Evolutionary conservation across 2,888 invertebrate genomes (phyloP), one percentile per base, ranked within the genome.

Genomic region (Polyploca ridens): DNA sequence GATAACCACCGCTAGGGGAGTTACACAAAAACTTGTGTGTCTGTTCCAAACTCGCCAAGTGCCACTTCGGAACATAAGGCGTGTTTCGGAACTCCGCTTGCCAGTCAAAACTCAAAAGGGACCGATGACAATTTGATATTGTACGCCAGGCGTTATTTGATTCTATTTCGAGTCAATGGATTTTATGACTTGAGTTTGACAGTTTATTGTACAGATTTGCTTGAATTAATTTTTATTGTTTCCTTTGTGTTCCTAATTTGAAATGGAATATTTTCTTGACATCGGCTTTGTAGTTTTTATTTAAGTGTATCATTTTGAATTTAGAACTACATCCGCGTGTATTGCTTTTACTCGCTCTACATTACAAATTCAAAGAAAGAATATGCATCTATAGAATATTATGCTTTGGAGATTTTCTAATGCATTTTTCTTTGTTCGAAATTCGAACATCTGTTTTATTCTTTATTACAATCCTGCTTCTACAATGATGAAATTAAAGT

Each of bases 131-230:
- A 54, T 54, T 19, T 54, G 19, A 54, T 49, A 16, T 54, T 54
- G 54, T 19, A 16, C 16, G n/a, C 8, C 16, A 16, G 16, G 4
- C 19, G 10, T 54, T 10, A 54, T 54, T 54, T 19, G 49, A n/a
- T 46, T 46, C 46, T n/a, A 46, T 46, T 14, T 3, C 5, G 5
- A 19, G 19, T 54, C 54, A 54, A 54, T 54, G 54, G 19, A 54
- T 54, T 54, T 54, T 54, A 54, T 54, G 54, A 54, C 54, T 54
- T 54, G 19, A 54, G 16, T 54, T 54, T 54, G 16, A 54, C 19
- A 19, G 54, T 16, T 19, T 54, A 54, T 6, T 10, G 19, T 54
- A 3, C 10, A 19, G 54, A 54, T 54, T 54, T 19, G 10, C 16
- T 54, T 54, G 54, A 54, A 13, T 41, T 41, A 13, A 13, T 3